Base-by-base conservation (phyloP, 2,113 vertebrate genomes). In the Rissa tridactyla region DNA sequence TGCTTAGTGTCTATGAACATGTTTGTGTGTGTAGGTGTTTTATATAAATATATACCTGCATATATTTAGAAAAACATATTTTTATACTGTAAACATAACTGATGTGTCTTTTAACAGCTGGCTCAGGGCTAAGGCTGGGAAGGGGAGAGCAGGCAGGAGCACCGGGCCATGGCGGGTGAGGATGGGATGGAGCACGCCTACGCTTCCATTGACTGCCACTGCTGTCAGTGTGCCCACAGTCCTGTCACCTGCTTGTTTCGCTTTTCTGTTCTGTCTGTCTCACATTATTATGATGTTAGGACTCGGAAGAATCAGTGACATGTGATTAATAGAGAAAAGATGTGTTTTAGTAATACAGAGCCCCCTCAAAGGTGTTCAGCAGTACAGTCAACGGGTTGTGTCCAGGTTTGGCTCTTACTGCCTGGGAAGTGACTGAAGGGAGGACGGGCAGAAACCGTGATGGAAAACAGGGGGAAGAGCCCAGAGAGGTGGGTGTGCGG, bases 401-500 rank as follows among this genome's bases (percentile, higher is more conserved):
- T 5, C 65, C 17, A 27, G 58, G 55, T 72, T 71, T 13, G 71
- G 66, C 68, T 60, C n/a, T 16, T 82, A 26, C 88, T 11, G 3
- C 4, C 29, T 0, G 2, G 80, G 29, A 11, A 65, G 14, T 0
- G 40, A 32, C 64, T 1, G 20, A 18, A 13, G 51, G 44, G 10
- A 68, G 21, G 36, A 64, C 3, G 22, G 40, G 64, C 54, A 21
- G 8, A 6, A 69, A 5, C 38, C 1, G 0, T 2, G n/a, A 11
- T 19, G 30, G 81, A 3, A 11, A 15, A 2, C 8, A 7, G 65
- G 15, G 38, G 10, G 60, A 30, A 18, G 64, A 20, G 3, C 0
- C 0, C 3, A 15, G 73, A 9, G 44, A 25, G 75, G 32, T 5
- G 0, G 10, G n/a, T 0, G 2, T 15, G 47, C 0, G 18, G 61